A percentile compares a stretch with the other conserved stretches of the same genome.
These are phyloP conservation scores for Romanogobio albipinnatus DNA, from an alignment of 2,113 vertebrate species.

Conservation along the genomic window DNA sequence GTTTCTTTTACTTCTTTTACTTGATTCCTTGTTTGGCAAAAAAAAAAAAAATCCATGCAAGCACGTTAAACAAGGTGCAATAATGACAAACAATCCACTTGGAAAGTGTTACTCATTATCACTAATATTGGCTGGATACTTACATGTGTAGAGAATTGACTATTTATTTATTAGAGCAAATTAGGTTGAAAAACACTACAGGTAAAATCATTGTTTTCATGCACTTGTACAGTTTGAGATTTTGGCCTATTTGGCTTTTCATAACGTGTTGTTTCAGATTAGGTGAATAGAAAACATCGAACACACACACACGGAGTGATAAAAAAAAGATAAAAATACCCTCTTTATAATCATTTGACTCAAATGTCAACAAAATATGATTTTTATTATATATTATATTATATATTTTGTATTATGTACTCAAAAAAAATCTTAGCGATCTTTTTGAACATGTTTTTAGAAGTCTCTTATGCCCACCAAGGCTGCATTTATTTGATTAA, in stretches of 20 bases:
- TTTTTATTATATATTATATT: too few species aligned
- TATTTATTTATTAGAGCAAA: background rate
- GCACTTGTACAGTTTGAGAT: background rate
- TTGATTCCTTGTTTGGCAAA: background rate
- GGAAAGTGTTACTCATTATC: background rate
- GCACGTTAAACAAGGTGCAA: background rate
- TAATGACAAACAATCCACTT: background rate
- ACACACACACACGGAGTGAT: too few species aligned
- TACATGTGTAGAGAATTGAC: background rate
- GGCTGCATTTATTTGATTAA: too few species aligned
- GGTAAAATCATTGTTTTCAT: background rate
- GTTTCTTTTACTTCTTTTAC: too few species aligned
- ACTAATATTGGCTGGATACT: background rate
- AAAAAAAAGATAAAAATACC: too few species aligned
- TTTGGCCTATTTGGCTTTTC: background rate
- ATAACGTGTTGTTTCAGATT: background rate
- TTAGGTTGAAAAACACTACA: background rate
- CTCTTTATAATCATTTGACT: too few species aligned
- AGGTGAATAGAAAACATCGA: background rate
- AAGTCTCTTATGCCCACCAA: too few species aligned
- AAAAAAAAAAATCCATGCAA: background rate
- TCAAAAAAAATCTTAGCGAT: too few species aligned
- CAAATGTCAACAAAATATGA: too few species aligned
- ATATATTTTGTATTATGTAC: too few species aligned
- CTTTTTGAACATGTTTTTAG: too few species aligned